A percentile compares a stretch with the other conserved stretches of the same genome.
Conservation (phyloP, 2,888 invertebrate species). For the Muscina levida region DNA sequence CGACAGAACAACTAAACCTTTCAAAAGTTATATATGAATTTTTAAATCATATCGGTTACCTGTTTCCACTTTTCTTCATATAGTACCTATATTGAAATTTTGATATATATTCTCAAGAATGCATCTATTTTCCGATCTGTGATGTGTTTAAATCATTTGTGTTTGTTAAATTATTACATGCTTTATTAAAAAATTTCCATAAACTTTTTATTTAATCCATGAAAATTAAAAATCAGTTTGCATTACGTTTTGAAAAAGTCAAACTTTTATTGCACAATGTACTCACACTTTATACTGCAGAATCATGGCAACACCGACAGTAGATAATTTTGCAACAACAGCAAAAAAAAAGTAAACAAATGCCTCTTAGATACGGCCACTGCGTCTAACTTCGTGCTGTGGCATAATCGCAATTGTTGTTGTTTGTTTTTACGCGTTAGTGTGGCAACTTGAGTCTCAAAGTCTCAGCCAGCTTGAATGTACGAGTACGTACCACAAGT, state of each 20-base stretch:
- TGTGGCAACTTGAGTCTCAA: conserved; percentile 17
- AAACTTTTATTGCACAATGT: conserved; percentile 24
- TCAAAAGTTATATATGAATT: too few species aligned
- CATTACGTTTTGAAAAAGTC: conserved; percentile 12
- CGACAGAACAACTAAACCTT: too few species aligned
- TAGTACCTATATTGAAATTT: too few species aligned
- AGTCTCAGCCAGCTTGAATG: conserved; percentile 13
- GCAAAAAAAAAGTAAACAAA: too few species aligned
- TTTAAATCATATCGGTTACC: too few species aligned
- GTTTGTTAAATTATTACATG: background rate
- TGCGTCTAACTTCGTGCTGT: conserved; percentile 14
- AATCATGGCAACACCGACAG: conserved; percentile 16
- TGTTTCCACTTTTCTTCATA: too few species aligned
- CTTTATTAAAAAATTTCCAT: too few species aligned
- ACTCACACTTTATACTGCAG: background rate
- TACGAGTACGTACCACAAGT: conserved; percentile 14
- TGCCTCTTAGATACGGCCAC: conserved; percentile 24
- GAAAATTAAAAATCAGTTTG: conserved; percentile 34
- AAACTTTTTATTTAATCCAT: conserved; percentile 27
- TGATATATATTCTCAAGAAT: too few species aligned
- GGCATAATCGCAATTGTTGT: too few species aligned
- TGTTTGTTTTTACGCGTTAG: background rate
- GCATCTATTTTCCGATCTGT: conserved; percentile 3
- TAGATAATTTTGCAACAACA: conserved; percentile 3
- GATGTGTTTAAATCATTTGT: background rate